Evolutionary conservation across 2,113 vertebrate species (phyloP).

Genomic region (Corynorhinus townsendii): DNA sequence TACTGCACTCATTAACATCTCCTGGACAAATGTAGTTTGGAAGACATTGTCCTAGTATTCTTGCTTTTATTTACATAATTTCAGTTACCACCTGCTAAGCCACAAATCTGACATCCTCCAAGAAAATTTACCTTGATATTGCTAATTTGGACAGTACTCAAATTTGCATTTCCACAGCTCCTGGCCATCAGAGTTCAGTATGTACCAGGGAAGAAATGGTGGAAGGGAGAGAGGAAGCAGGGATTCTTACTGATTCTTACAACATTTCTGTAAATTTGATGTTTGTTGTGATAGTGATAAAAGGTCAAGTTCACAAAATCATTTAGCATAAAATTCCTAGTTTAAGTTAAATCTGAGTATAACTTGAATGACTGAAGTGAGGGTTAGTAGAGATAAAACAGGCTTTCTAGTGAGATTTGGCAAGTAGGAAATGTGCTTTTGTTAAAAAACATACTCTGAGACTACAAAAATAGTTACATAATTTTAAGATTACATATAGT

Average conservation of each 20-base stretch:
- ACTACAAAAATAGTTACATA: neutral
- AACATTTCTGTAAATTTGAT: neutral
- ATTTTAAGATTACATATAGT: neutral
- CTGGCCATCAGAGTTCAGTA: neutral
- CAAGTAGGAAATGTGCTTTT: neutral
- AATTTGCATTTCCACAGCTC: neutral
- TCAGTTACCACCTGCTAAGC: neutral
- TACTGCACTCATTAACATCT: neutral
- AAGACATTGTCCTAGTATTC: neutral
- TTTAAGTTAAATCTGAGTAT: neutral
- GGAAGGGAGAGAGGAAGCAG: neutral
- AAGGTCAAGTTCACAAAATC: neutral
- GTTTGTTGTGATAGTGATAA: neutral
- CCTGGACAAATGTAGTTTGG: neutral
- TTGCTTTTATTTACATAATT: neutral
- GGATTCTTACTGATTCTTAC: neutral
- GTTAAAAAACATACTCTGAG: slow-evolving; percentile 21
- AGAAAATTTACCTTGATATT: neutral
- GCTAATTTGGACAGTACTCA: neutral
- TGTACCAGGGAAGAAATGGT: neutral
- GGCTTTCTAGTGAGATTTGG: neutral
- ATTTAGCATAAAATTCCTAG: neutral
- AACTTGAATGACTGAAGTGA: neutral
- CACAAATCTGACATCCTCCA: neutral
- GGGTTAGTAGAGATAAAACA: neutral